Base-by-base conservation (phyloP, 92 coral and sea anemone species). In the Zoanthus sansibaricus region DNA sequence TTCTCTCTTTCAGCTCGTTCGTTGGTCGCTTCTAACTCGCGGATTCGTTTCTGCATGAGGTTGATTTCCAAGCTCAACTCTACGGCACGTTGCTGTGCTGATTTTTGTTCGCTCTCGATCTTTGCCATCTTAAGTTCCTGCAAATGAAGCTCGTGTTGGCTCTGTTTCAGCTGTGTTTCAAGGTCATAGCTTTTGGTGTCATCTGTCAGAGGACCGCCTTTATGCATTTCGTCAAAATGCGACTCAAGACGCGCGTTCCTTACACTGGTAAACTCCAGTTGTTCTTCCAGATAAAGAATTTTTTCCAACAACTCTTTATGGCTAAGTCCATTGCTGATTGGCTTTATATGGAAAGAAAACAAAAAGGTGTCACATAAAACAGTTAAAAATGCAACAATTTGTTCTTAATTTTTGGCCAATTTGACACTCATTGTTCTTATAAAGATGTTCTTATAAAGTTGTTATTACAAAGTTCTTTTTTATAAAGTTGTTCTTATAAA, bases 21-120 rank as follows among this genome's bases (percentile, higher is more conserved):
- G 51, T 89, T 93, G 15, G 90, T 89, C 17, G 93, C 83, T 70
- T 91, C 91, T 25, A 95, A 75, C 78, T 97, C 99, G 72, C 82
- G 91, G 8, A 97, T 86, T 45, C 96, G 91, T 84, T 92, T 94
- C 79, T 94, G 90, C 64, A 97, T 87, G 89, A 90, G 89, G 86
- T 93, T 93, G 44, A 90, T 92, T 90, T 97, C 99, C 80, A 95
- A 96, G 55, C 93, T 94, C 20, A 89, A 88, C 76, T 97, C 99
- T 58, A 97, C 94, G 18, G 88, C 92, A 52, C 91, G 98, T 71
- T 97, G 99, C 54, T 97, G 99, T 17, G 87, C 92, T 61, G 89
- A 89, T 74, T 93, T 95, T 87, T 90, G 91, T 47, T 95, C 98
- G 5, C 88, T 92, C 66, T 95, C 97, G 8, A 91, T 86, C 88